Evolutionary conservation across 1,140 invertebrate genomes (phyloP), one percentile per base, ranked within the genome.

Genomic region (Zeugodacus cucurbitae): DNA sequence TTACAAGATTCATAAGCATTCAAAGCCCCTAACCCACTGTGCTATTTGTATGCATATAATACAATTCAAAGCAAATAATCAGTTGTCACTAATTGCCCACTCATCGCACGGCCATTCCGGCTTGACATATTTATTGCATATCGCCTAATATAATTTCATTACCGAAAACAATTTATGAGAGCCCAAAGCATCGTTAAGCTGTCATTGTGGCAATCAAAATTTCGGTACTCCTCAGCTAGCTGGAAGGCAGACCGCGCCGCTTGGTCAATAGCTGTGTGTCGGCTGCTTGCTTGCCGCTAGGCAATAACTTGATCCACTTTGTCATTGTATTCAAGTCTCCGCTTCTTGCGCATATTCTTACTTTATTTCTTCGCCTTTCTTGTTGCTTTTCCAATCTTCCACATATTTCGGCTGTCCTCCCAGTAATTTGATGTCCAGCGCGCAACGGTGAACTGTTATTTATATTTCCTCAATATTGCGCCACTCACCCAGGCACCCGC

Each of bases 101-200:
- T 37, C 67, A 74, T 37, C 67, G 41, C 34, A 26, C n/a, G 58
- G 20, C 34, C 10, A 37, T 41, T 22, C 32, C 6, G 7, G 3
- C 34, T 34, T 74, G 67, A 37, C 67, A 74, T 32, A 74, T 37
- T 22, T 74, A 74, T 74, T 74, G 41, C 67, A 74, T 34, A 74
- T 37, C 41, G 22, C 34, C 34, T 74, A 74, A 74, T 74, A 37
- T 74, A 74, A 74, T 37, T 74, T n/a, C 6, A 74, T 74, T 74
- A 74, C 34, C 67, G 22, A 17, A 74, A 74, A 41, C 34, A 74
- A 74, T 74, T 74, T 74, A 74, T 74, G 67, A 74, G 41, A 74
- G 34, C 67, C 34, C 22, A 34, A 32, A 32, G 67, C 67, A 41
- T 74, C 67, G 34, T 74, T 74, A 74, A 74, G 67, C 34, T 74